Base-by-base conservation (phyloP, 2,797 vertebrate genomes). In the Spinus pinus region DNA sequence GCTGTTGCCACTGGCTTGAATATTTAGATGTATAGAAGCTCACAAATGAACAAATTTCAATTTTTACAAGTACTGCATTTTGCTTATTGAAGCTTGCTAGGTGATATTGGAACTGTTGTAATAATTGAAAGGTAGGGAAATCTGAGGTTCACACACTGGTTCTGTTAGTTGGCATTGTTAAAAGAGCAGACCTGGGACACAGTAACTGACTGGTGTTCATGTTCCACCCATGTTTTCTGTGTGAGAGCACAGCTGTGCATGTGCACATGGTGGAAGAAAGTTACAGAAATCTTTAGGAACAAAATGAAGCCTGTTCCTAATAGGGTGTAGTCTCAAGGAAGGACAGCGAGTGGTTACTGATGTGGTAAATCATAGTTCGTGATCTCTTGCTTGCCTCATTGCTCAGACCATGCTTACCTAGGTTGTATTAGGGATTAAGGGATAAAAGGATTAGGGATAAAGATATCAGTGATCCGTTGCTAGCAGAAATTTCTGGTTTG, bases 401-500 rank as follows among this genome's bases (percentile, higher is more conserved):
- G 57, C 47, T 61, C 86, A 75, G 62, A 44, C 64, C 23, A 4
- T 42, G 2, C n/a, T 61, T 88, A 62, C 87, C 69, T 61, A 8
- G 87, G 69, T 54, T 78, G 69, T 78, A 31, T 71, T 81, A 42
- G 84, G 60, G 74, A 93, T 93, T 92, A 95, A 91, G 41, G 86
- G 84, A 81, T 94, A 75, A 96, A 94, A 41, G 49, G 81, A 73
- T 94, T 65, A 82, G 44, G 44, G 71, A 85, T 77, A 77, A 87
- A 78, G 79, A 41, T 51, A 74, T 7, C 14, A 2, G 42, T 53
- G 85, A 83, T 81, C n/a, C 0, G 0, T 12, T 64, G 81, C 28
- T 25, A 67, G 57, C 1, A 9, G 81, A 78, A 91, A 65, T 60
- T 69, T 77, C 81, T 94, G 47, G 12, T 81, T 94, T 75, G 54